A percentile compares a stretch with the other conserved stretches of the same genome.
phyloP scores from a whole-genome alignment of 1,140 invertebrate species.

The Saccostrea echinata region DNA sequence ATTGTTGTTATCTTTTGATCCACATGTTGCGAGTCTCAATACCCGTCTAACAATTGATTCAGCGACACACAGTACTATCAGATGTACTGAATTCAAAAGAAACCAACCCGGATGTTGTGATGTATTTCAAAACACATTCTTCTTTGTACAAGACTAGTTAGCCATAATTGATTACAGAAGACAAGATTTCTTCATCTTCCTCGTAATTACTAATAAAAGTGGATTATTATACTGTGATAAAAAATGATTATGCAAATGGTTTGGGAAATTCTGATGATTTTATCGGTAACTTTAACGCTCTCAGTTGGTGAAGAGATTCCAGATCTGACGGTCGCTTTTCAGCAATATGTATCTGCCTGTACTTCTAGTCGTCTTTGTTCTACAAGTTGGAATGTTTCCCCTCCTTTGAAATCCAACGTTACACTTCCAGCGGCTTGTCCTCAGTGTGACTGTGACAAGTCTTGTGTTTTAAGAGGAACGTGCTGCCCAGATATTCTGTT shows the following conservation, averaged over 20 bases:
- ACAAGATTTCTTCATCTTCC: neutral
- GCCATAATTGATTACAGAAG: neutral
- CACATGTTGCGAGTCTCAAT: neutral
- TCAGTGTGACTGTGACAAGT: neutral
- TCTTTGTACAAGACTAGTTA: neutral
- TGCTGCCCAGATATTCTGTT: neutral
- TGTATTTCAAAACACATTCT: neutral
- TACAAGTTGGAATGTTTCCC: neutral
- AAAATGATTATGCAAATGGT: neutral
- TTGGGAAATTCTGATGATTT: neutral
- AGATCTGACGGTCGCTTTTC: neutral
- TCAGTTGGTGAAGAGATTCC: neutral
- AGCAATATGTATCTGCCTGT: neutral
- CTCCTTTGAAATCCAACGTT: neutral
- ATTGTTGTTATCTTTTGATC: neutral
- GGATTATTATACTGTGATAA: too few species aligned
- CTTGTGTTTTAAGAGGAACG: neutral
- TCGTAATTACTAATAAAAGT: too few species aligned
- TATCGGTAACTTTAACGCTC: neutral
- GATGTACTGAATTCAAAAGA: neutral
- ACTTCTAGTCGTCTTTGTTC: neutral
- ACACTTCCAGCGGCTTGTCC: neutral
- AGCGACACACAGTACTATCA: neutral
- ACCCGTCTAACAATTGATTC: neutral
- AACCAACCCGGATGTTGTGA: neutral